These are phyloP conservation scores for Ophion costatus DNA, from an alignment of 2,888 invertebrate species.

Conservation along the genomic window DNA sequence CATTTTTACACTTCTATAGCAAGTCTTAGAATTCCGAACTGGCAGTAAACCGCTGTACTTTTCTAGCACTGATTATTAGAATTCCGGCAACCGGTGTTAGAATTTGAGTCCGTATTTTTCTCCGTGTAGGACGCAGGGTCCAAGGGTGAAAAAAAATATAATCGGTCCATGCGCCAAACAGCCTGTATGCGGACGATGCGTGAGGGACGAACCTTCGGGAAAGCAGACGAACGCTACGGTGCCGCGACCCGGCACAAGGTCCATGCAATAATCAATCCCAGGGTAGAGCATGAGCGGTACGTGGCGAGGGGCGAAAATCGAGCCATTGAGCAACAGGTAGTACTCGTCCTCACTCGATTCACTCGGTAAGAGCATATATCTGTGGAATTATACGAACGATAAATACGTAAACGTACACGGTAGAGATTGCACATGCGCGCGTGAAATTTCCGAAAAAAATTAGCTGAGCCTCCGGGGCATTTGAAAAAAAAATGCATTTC, in stretches of 20 bases:
- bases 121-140: no score
- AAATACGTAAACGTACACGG: neutral
- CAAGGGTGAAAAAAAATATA: no score
- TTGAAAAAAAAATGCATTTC: neutral
- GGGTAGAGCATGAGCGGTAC: conserved; percentile 84
- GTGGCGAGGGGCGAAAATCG: conserved; percentile 85
- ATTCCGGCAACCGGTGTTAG: no score
- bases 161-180: no score
- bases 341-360: conserved; percentile 85
- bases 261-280: conserved; percentile 86
- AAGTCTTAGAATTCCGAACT: no score
- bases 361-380: conserved; percentile 86
- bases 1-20: no score
- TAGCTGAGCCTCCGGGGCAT: neutral
- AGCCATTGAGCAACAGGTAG: conserved; percentile 86
- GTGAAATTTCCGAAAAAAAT: neutral
- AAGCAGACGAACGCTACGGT: conserved; percentile 85
- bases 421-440: neutral
- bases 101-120: no score
- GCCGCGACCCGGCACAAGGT: conserved; percentile 85
- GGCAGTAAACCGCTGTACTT: no score
- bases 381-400: conserved; percentile 71
- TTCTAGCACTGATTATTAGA: no score
- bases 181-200: no score
- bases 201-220: conserved; percentile 74